Conservation (phyloP, 2,113 vertebrate species). For the Zonotrichia leucophrys region DNA sequence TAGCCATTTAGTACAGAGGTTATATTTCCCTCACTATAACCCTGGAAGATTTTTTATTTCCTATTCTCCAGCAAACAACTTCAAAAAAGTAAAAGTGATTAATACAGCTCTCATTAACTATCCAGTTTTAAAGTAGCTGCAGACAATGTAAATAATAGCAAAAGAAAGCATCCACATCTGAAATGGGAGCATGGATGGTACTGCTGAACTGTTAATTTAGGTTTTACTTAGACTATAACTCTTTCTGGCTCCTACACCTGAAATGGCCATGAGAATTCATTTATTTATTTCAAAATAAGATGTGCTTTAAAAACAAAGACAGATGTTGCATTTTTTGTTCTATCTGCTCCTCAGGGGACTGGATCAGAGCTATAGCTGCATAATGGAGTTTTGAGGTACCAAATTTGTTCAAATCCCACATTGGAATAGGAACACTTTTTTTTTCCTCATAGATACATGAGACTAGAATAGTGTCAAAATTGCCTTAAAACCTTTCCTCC, state of each 20-base stretch:
- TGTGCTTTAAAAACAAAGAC: background rate
- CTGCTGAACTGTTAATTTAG: background rate
- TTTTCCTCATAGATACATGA: background rate
- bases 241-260: background rate
- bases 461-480: background rate
- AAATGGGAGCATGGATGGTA: background rate
- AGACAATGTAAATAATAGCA: background rate
- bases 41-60: background rate
- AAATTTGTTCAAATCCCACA: background rate
- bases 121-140: background rate
- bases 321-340: background rate
- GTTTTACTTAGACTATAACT: background rate
- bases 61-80: background rate
- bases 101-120: background rate
- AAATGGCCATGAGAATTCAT: background rate
- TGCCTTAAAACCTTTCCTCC: background rate
- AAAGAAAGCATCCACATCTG: background rate
- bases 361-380: background rate
- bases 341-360: background rate
- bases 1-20: background rate
- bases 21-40: background rate
- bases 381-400: background rate
- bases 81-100: background rate
- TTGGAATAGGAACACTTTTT: rapidly evolving
- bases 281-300: background rate